Conservation (phyloP, 2,113 vertebrate genomes). For the Perca flavescens region DNA sequence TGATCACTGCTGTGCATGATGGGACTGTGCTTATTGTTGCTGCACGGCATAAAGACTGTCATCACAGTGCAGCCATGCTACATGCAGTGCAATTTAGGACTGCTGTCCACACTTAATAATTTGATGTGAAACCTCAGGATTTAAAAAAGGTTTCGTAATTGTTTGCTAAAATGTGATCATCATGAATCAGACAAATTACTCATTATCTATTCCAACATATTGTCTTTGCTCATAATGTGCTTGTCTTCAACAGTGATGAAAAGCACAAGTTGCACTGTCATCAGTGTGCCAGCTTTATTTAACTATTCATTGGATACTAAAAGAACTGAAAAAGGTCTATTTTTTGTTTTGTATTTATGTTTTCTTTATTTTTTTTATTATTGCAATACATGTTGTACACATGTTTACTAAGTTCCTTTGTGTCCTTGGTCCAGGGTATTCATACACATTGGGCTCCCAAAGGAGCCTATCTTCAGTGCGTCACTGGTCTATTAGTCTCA, state of each 20-base stretch:
- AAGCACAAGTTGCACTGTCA: background rate
- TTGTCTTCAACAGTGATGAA: background rate
- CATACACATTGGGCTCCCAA: no score
- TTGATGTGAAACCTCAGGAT: background rate
- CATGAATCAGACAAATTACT: background rate
- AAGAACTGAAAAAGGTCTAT: no score
- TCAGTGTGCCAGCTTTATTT: slow-evolving; percentile 9
- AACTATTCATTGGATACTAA: slow-evolving; percentile 7
- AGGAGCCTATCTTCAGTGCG: no score
- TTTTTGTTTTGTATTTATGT: no score
- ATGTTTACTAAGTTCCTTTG: no score
- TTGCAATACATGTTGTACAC: no score
- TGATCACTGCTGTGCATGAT: slow-evolving; percentile 12
- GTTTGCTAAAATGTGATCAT: background rate
- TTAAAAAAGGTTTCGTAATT: background rate
- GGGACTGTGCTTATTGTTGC: background rate
- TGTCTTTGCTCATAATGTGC: background rate
- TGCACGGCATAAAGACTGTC: background rate
- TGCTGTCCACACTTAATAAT: background rate
- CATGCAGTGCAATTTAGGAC: background rate
- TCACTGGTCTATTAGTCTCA: no score
- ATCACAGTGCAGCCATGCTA: background rate
- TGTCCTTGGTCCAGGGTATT: no score
- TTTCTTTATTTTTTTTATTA: no score
- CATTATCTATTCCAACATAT: background rate